Evolutionary conservation across 2,797 vertebrate species (phyloP).

Genomic region (Amblyraja radiata): DNA sequence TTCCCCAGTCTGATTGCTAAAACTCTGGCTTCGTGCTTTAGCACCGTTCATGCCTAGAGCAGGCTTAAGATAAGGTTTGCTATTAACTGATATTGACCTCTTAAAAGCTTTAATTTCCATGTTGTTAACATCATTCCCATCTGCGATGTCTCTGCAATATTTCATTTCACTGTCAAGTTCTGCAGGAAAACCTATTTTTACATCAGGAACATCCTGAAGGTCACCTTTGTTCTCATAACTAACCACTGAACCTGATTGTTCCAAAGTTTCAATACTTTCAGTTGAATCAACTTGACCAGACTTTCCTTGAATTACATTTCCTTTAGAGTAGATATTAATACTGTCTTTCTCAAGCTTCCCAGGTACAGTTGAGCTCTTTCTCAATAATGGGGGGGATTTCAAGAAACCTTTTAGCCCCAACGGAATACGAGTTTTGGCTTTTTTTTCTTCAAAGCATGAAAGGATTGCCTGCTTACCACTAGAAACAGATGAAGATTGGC

Average conservation of each 20-base stretch:
- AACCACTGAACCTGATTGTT: conserved; percentile 47
- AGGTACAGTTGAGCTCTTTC: conserved; percentile 64
- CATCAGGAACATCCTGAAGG: conserved; percentile 45
- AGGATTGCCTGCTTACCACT: conserved; percentile 45
- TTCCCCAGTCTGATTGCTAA: conserved; percentile 70
- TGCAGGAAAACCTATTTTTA: conserved; percentile 46
- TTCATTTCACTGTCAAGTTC: conserved; percentile 45
- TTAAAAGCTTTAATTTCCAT: conserved; percentile 64
- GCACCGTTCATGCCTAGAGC: conserved; percentile 87
- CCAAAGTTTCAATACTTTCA: conserved; percentile 41
- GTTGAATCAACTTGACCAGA: conserved; percentile 52
- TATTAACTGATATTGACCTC: conserved; percentile 70
- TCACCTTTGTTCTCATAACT: conserved; percentile 49
- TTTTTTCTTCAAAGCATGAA: conserved; percentile 59
- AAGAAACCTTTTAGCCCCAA: conserved; percentile 75
- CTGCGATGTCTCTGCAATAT: conserved; percentile 47
- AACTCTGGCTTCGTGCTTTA: conserved; percentile 88
- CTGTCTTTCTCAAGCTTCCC: conserved; percentile 84
- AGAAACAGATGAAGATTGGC: conserved; percentile 47
- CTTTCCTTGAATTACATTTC: conserved; percentile 54
- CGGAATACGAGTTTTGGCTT: conserved; percentile 69
- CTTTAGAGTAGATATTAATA: conserved; percentile 75
- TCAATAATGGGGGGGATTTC: conserved; percentile 71
- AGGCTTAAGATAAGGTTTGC: conserved; percentile 76
- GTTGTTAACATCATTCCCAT: conserved; percentile 43